Base-by-base conservation (phyloP, 1,140 invertebrate genomes). In the Musca vetustissima region DNA sequence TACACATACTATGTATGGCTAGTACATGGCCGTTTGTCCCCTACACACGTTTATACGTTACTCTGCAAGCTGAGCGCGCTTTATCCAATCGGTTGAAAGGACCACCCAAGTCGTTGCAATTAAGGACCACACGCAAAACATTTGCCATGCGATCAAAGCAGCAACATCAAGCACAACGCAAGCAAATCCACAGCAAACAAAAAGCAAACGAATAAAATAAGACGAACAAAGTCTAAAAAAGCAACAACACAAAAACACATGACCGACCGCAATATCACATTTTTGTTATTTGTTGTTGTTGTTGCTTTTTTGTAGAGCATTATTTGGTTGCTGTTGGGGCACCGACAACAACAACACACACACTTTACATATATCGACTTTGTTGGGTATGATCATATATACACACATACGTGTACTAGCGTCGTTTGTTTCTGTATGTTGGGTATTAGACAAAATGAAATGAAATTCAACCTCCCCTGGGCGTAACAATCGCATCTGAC, bases 41-140 rank as follows among this genome's bases (percentile, higher is more conserved):
- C 1, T 13, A 61, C 57, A 61, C 57, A 61, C 28, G 17, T 8
- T 28, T 28, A 28, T 28, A 49, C 17, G 48, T 49, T 49, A 19
- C 32, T 61, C 28, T 36, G 36, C 57, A 61, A 43, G 28, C 43
- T 28, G 57, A 28, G 57, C 57, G 57, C 57, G 57, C 57, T 36
- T 61, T 61, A 28, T 61, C 28, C 36, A 61, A 36, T 61, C 36
- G 57, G 28, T 61, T 61, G 57, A 61, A 61, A 61, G 57, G 57
- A 61, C 57, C 57, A 61, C 57, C 57, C 57, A 61, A 36, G 57
- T 61, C 19, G 57, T 32, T 32, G 17, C 32, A 61, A 61, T 61
- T 61, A 61, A 61, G 57, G 57, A 61, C 57, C 57, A 61, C 57
- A 61, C 57, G 57, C 57, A 36, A 61, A 61, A 19, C 57, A 61